Evolutionary conservation across 2,888 invertebrate genomes (phyloP).

Genomic region (Ptilodon capucinus): DNA sequence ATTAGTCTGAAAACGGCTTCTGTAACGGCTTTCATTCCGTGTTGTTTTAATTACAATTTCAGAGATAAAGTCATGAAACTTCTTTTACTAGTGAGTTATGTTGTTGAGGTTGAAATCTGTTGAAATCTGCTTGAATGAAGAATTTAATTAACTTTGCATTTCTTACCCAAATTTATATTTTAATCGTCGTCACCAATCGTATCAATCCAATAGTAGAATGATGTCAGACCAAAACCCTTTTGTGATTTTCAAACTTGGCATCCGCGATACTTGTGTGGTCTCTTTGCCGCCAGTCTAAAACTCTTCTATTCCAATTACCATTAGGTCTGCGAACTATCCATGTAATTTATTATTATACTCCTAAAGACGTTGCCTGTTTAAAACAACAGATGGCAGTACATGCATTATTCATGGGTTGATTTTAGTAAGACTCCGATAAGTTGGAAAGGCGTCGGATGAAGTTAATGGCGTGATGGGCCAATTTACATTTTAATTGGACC

Average conservation of each 20-base stretch:
- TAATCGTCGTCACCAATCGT: no score
- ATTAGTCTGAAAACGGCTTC: not conserved
- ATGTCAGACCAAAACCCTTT: no score
- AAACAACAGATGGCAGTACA: slow-evolving; percentile 68
- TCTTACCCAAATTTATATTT: no score
- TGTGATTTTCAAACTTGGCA: no score
- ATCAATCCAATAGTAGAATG: no score
- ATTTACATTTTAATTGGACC: slow-evolving; percentile 70
- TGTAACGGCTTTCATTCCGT: not conserved
- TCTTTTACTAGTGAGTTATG: not conserved
- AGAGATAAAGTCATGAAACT: not conserved
- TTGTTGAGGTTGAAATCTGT: not conserved
- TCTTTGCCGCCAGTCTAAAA: no score
- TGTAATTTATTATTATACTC: slow-evolving; percentile 31
- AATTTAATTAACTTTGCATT: no score
- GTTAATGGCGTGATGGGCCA: slow-evolving; percentile 47
- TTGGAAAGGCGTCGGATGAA: slow-evolving; percentile 48
- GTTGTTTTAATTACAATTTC: not conserved
- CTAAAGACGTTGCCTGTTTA: slow-evolving; percentile 62
- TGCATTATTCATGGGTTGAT: slow-evolving; percentile 68
- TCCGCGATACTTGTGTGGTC: no score
- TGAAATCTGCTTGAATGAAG: no score
- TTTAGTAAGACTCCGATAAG: slow-evolving; percentile 59
- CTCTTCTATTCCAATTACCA: no score
- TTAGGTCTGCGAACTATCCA: no score